Base-by-base conservation (phyloP, 1,140 invertebrate species). In the Drosophila teissieri region DNA sequence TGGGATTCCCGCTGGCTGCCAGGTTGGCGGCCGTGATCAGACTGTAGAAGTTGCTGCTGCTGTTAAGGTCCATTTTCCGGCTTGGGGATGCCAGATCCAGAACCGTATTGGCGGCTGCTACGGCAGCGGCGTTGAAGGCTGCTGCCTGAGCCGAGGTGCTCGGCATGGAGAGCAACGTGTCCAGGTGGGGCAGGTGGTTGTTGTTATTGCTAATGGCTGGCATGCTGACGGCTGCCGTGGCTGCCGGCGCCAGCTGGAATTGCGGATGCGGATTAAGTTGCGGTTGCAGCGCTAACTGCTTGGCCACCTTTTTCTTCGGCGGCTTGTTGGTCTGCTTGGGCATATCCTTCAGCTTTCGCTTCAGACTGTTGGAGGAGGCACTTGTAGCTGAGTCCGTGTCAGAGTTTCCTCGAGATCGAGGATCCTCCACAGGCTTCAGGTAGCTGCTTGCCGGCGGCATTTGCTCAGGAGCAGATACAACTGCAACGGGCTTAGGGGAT, bases 371-470 rank as follows among this genome's bases (percentile, higher is more conserved):
- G 27, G 90, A 91, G 39, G 90, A 78, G 72, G 74, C 80, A 85
- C 90, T 91, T 76, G 90, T 90, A 49, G 77, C 90, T 36, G 90
- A 91, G 67, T 91, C 90, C 24, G 90, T 91, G 53, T 91, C 90
- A 12, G 90, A 91, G 56, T 91, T 91, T 36, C 75, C 90, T 24
- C 56, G 76, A 17, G 90, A 91, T 31, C 78, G 73, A 58, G 55
- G 64, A 60, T 91, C 90, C 51, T 91, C 90, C 31, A 81, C 48
- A 44, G 77, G 56, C 53, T 79, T 91, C 7, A 76, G 52, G 58
- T 88, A 80, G 75, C 53, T 77, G 19, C 57, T 80, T 27, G 60
- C 53, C 22, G 63, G 70, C 22, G 53, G 46, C 37, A 48, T 19
- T 67, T 56, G 42, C 17, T 76, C 67, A 22, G 72, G n/a, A 8